Evolutionary conservation across 2,797 vertebrate genomes (phyloP).

Genomic region (Myotis vivesi): DNA sequence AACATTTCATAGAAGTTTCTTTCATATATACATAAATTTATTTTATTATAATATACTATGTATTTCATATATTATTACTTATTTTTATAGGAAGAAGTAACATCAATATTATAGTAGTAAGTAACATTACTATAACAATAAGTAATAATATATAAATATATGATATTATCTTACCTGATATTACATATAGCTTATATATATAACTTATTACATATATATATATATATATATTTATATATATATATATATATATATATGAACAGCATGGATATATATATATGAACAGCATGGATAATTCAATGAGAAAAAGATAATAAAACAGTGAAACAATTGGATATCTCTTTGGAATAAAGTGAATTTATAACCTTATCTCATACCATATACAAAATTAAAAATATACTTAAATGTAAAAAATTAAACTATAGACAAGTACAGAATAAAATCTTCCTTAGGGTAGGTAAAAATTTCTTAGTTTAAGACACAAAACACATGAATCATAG

Average conservation of each 20-base stretch:
- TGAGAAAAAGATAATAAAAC: neutral
- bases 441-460: neutral
- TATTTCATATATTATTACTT: neutral
- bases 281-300: neutral
- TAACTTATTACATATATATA: too few relatives aligned
- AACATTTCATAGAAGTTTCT: neutral
- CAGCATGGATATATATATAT: neutral
- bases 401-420: neutral
- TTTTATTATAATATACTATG: neutral
- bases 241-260: neutral
- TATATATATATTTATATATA: neutral
- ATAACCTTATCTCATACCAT: neutral
- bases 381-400: neutral
- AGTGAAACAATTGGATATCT: neutral
- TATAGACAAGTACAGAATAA: constrained; percentile 14
- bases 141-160: neutral
- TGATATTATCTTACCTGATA: neutral
- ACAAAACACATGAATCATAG: neutral
- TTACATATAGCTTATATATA: neutral
- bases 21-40: neutral
- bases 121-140: neutral
- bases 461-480: constrained; percentile 4
- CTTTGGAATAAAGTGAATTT: constrained; percentile 45
- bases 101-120: neutral
- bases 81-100: neutral